Percentiles rank a stretch among this genome's conserved stretches.
Conservation (phyloP, 2,888 invertebrate species). For the Leptinotarsa tumamoca region DNA sequence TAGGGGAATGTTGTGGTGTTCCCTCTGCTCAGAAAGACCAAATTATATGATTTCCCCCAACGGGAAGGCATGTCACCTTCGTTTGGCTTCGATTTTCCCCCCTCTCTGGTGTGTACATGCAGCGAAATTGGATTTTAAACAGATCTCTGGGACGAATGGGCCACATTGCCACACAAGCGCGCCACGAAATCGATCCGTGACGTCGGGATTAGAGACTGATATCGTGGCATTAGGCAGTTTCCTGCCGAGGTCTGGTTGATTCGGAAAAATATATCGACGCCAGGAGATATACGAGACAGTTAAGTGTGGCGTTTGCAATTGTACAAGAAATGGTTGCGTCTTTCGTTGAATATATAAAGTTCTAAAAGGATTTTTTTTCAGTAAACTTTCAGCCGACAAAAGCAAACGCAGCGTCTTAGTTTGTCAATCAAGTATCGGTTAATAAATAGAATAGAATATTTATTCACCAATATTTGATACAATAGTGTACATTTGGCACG, state of each 20-base stretch:
- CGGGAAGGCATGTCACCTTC: constrained; percentile 62
- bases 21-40: constrained; percentile 45
- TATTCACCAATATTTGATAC: no score
- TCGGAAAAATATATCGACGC: not conserved
- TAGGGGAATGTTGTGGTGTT: constrained; percentile 50
- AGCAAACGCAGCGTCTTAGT: no score
- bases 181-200: not conserved
- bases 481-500: no score
- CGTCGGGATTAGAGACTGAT: not conserved
- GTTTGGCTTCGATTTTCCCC: constrained; percentile 64
- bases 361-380: not conserved
- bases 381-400: no score
- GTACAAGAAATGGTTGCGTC: not conserved
- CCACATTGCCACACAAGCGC: constrained; percentile 34
- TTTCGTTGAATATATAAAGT: not conserved
- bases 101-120: constrained; percentile 54
- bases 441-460: no score
- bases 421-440: no score
- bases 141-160: constrained; percentile 54
- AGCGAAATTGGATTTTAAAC: constrained; percentile 63
- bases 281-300: not conserved
- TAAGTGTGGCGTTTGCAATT: not conserved
- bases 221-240: not conserved
- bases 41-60: constrained; percentile 48
- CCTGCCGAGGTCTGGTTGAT: not conserved